phyloP scores from a whole-genome alignment of 2,113 vertebrate species.

The Ammodytes marinus region DNA sequence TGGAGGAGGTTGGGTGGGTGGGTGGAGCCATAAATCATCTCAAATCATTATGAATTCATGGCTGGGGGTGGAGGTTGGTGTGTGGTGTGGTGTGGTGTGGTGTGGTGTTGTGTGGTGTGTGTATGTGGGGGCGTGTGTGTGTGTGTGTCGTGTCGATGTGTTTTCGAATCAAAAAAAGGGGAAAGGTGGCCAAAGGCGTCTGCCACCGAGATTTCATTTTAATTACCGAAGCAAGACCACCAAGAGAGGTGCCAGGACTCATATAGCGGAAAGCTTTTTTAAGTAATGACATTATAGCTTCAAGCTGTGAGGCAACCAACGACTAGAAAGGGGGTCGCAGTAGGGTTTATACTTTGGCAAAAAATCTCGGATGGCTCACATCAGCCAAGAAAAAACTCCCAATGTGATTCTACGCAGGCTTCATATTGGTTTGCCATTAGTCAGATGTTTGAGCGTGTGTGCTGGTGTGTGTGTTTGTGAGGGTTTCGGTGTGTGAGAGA shows the following conservation, averaged over 20 bases:
- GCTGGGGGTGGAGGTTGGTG: conserved; percentile 36
- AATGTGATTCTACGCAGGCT: conserved; percentile 4
- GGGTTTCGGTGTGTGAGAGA: background rate
- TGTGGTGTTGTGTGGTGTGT: conserved; percentile 27
- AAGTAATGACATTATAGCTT: conserved; percentile 12
- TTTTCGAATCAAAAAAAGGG: conserved; percentile 41
- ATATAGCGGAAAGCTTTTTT: conserved; percentile 29
- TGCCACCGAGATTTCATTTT: conserved; percentile 42
- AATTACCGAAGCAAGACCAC: conserved; percentile 40
- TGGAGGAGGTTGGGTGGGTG: conserved; percentile 16
- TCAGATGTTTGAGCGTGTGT: conserved; percentile 5
- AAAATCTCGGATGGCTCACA: conserved; percentile 20
- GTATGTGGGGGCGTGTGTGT: background rate
- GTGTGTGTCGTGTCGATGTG: conserved; percentile 28
- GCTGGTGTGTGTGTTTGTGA: background rate
- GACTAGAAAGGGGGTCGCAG: background rate
- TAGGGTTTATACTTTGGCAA: background rate
- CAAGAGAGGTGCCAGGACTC: conserved; percentile 30
- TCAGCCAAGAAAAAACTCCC: conserved; percentile 9
- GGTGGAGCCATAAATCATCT: conserved; percentile 76
- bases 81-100: conserved; percentile 25
- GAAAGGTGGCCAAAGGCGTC: conserved; percentile 33
- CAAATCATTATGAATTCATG: conserved; percentile 76
- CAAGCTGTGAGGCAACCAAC: conserved; percentile 30
- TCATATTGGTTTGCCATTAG: conserved; percentile 13